Evolutionary conservation across 1,140 invertebrate genomes (phyloP), one percentile per base, ranked within the genome.

Genomic region (Papilio machaon): DNA sequence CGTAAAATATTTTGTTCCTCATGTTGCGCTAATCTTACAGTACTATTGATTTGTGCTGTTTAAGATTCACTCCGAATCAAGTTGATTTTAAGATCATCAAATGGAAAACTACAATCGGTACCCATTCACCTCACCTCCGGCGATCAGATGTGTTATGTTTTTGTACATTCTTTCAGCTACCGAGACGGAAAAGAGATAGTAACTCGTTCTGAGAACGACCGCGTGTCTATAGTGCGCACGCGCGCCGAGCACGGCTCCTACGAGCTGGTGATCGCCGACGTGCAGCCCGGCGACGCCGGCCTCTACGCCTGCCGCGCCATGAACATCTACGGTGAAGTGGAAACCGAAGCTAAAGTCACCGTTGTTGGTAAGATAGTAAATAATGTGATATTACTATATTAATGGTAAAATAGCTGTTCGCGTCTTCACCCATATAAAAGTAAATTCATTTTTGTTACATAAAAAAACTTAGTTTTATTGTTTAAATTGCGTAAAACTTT

Each of bases 211-310:
- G 89, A 95, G 10, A 95, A 97, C 76, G 96, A 97, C 13, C 96
- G 97, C 13, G 95, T 98, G 17, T 96, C 96, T 83, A 96, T 98
- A 35, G 94, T 97, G 77, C 96, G 95, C 49, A 97, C 96, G 80
- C 97, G 96, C 84, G 96, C 97, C 8, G 97, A 97, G 17, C 96
- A 96, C 43, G 98, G 98, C 60, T 98, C 97, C 86, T 99, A 98
- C 95, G 98, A 99, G 91, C 87, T 99, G 35, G 96, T 99, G 2
- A 98, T 99, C 83, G 96, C 96, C 0, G 96, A 98, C 83, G 98
- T 99, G 0, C 96, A 95, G 78, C 95, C 96, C 38, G 89, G 95
- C 15, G 99, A 99, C 94, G 97, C 97, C 52, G 99, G 99, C 11
- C 95, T 96, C 30, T 99, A 99, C 94, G 97, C 97, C 74, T 99